Conservation (phyloP, 2,888 invertebrate genomes). For the Pinctada fucata region DNA sequence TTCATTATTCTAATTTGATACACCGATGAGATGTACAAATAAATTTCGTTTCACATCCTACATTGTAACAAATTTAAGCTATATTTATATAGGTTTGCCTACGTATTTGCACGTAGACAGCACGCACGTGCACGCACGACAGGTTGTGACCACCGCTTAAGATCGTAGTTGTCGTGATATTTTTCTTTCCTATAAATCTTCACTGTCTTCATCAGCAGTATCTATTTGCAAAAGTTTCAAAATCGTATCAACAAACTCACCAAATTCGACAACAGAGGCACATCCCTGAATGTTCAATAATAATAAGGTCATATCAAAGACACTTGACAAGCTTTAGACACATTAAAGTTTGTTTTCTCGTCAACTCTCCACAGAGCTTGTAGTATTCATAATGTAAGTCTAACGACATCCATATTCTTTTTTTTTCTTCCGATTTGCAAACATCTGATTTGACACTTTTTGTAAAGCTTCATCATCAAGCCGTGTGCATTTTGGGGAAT, state of each 20-base stretch:
- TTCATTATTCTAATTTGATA: too few species aligned
- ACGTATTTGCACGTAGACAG: too few species aligned
- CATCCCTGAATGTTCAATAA: slow-evolving; percentile 21
- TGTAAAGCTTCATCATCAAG: neutral
- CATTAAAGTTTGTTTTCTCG: slow-evolving; percentile 17
- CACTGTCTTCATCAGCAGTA: slow-evolving; percentile 14
- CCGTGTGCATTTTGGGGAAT: too few species aligned
- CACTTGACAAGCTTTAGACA: neutral
- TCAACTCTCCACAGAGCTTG: slow-evolving; percentile 6
- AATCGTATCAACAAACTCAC: slow-evolving; percentile 24
- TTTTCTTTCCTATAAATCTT: slow-evolving; percentile 14
- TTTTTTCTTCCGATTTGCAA: neutral
- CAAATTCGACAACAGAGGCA: slow-evolving; percentile 25
- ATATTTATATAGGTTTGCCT: too few species aligned
- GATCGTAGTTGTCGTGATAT: neutral
- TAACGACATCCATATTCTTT: slow-evolving; percentile 1
- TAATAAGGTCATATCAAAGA: slow-evolving; percentile 1
- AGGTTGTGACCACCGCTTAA: too few species aligned
- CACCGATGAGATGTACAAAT: too few species aligned
- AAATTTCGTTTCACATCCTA: too few species aligned
- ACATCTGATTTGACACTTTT: slow-evolving; percentile 6
- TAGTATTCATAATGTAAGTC: slow-evolving; percentile 21
- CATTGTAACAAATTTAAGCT: too few species aligned
- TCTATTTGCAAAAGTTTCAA: slow-evolving; percentile 18
- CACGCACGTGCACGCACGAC: too few species aligned